phyloP scores from a whole-genome alignment of 37 sponge, comb jelly and placozoan genomes.

The Chondrosia reniformis region DNA sequence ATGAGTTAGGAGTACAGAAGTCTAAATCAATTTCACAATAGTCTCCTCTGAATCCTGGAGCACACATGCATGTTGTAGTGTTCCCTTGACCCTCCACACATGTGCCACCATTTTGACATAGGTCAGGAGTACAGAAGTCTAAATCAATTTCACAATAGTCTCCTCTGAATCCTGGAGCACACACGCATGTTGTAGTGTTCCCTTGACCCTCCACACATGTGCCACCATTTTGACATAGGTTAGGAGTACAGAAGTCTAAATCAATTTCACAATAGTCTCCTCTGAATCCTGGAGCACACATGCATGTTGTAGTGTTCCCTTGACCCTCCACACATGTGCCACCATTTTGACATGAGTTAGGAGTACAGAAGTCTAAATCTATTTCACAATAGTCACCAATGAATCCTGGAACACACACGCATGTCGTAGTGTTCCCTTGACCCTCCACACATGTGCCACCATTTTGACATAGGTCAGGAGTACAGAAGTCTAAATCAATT shows the following conservation, averaged over 20 bases:
- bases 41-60: slow-evolving; percentile 40
- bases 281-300: slow-evolving; percentile 39
- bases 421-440: slow-evolving; percentile 19
- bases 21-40: slow-evolving; percentile 49
- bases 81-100: slow-evolving; percentile 42
- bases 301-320: slow-evolving; percentile 2
- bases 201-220: slow-evolving; percentile 40
- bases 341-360: slow-evolving; percentile 50
- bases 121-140: slow-evolving; percentile 36
- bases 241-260: slow-evolving; percentile 29
- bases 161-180: slow-evolving; percentile 19
- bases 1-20: slow-evolving; percentile 39
- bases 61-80: slow-evolving; percentile 39
- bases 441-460: slow-evolving; percentile 38
- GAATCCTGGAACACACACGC: slow-evolving; percentile 58
- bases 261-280: slow-evolving; percentile 43
- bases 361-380: slow-evolving; percentile 47
- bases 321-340: slow-evolving; percentile 46
- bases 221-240: slow-evolving; percentile 44
- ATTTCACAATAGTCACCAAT: slow-evolving; percentile 52
- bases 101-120: slow-evolving; percentile 47
- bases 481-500: slow-evolving; percentile 25
- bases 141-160: slow-evolving; percentile 38
- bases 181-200: slow-evolving; percentile 18
- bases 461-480: slow-evolving; percentile 35